Percentiles rank a stretch among this genome's conserved stretches.
Conservation (phyloP, 2,888 invertebrate genomes). For the Drosophila melanosoma region DNA sequence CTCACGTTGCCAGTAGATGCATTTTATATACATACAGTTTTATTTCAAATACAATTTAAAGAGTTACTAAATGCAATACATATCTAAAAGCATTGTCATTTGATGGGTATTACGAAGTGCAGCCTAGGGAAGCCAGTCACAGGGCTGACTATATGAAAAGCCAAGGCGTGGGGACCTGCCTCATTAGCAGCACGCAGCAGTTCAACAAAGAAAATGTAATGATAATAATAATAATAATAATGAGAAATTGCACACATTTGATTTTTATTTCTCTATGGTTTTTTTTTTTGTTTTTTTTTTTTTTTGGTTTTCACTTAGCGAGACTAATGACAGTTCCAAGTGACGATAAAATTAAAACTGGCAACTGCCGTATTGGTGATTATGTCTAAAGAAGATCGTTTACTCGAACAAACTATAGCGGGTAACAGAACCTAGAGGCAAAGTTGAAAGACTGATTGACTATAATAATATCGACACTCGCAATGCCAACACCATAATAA, state of each 20-base stretch:
- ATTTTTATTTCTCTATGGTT: not conserved
- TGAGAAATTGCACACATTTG: slow-evolving; percentile 51
- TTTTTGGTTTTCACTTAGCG: slow-evolving; percentile 25
- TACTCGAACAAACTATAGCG: not conserved
- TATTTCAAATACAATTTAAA: not conserved
- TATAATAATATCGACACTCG: not conserved
- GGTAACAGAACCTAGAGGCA: not conserved
- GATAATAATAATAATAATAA: slow-evolving; percentile 37
- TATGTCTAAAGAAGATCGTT: not conserved
- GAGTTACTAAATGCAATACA: not conserved
- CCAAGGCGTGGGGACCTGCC: slow-evolving; percentile 14
- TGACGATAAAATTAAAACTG: not conserved
- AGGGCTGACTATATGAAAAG: slow-evolving; percentile 17
- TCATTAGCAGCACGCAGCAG: slow-evolving; percentile 55
- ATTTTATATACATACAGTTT: not conserved
- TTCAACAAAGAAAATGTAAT: slow-evolving; percentile 43
- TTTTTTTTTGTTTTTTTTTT: not conserved
- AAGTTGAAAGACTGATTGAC: not conserved
- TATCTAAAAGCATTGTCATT: not conserved
- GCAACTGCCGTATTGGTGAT: not conserved
- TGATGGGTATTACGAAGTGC: not conserved
- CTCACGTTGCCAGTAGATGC: not conserved
- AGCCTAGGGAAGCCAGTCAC: not conserved
- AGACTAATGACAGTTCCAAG: slow-evolving; percentile 23
- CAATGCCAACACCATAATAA: not conserved